Evolutionary conservation across 2,797 vertebrate genomes (phyloP).

Genomic region (Sphenodon punctatus): DNA sequence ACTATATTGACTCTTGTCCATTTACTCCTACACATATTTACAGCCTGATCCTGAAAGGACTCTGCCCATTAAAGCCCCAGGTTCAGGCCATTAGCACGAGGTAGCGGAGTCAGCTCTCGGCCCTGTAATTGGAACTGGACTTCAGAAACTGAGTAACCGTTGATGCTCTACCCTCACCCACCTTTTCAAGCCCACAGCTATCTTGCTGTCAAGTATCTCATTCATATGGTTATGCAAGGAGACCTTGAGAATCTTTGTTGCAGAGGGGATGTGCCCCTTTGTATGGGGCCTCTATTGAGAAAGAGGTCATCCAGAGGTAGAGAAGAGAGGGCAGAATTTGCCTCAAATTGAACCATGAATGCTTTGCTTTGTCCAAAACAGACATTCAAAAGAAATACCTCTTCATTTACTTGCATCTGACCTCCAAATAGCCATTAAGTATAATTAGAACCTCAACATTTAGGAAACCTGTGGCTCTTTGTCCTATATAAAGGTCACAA

Average conservation of each 20-base stretch:
- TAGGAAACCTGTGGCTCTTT: background rate
- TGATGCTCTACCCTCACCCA: background rate
- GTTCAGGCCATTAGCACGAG: background rate
- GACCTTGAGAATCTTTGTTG: background rate
- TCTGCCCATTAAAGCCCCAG: conserved; percentile 1
- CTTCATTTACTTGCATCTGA: background rate
- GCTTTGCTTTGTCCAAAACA: conserved; percentile 4
- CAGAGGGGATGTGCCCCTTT: background rate
- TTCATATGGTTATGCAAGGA: background rate
- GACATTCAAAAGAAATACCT: background rate
- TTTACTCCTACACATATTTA: too few species aligned
- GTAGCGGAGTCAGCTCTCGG: background rate
- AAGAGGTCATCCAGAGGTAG: background rate
- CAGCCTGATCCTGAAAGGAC: too few species aligned
- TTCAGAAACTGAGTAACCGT: background rate
- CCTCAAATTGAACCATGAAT: accelerated
- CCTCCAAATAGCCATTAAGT: background rate
- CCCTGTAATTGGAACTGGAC: background rate
- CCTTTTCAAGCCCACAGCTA: background rate
- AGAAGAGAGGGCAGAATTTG: background rate
- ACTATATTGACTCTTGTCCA: background rate
- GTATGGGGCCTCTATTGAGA: background rate
- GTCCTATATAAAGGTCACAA: background rate
- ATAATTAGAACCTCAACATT: background rate
- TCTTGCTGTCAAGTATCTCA: background rate